These are phyloP conservation scores for Dicentrarchus labrax DNA, from an alignment of 2,113 vertebrate genomes.

Conservation along the genomic window DNA sequence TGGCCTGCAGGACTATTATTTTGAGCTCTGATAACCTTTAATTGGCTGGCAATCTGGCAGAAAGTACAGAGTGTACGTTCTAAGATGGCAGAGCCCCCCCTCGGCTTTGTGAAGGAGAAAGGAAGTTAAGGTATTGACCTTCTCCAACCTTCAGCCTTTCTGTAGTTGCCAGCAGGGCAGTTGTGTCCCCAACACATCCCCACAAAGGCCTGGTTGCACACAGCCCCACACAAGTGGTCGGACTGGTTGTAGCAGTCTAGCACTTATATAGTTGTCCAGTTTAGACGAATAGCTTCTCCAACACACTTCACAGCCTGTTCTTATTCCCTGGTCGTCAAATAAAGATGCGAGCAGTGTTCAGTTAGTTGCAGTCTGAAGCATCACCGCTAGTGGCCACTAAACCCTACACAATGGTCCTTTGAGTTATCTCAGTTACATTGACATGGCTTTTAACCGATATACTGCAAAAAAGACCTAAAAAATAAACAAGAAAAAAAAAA, in stretches of 20 bases:
- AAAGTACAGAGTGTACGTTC: conserved; percentile 51
- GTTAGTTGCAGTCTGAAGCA: too few species aligned
- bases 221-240: neutral
- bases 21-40: conserved; percentile 80
- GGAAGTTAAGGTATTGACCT: conserved; percentile 70
- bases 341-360: too few species aligned
- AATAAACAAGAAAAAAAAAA: neutral
- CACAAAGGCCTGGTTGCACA: conserved; percentile 11
- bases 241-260: neutral
- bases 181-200: conserved; percentile 31
- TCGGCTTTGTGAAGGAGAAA: conserved; percentile 52
- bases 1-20: conserved; percentile 64
- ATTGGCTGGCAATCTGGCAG: conserved; percentile 70
- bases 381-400: too few species aligned
- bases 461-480: neutral
- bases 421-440: neutral
- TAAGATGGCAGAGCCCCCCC: conserved; percentile 26
- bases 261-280: too few species aligned
- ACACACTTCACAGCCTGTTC: too few species aligned
- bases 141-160: conserved; percentile 60
- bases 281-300: too few species aligned
- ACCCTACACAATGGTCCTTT: too few species aligned
- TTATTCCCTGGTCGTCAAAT: too few species aligned
- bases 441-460: neutral
- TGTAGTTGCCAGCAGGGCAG: conserved; percentile 45